Evolutionary conservation across 2,888 invertebrate species (phyloP), one percentile per base, ranked within the genome.

Genomic region (Strigamia transsilvanica): DNA sequence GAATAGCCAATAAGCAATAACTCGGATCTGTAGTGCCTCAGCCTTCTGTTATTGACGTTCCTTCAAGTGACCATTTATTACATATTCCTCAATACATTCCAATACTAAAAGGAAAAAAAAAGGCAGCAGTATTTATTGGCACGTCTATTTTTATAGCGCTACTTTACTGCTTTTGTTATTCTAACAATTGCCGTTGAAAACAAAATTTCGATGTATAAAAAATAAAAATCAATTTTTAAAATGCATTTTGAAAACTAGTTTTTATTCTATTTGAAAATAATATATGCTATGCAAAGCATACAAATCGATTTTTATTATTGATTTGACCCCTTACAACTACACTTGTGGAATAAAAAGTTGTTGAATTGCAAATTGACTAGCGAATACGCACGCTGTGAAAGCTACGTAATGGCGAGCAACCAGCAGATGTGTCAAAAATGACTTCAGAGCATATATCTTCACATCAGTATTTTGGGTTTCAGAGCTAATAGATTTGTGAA

Each of bases 1-100:
- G 61, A 66, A 66, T 66, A 66, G 23, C 61, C 61, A 66, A 66
- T 66, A 66, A 66, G n/a, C 61, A 66, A 66, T 66, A 66, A 66
- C 61, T 66, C 61, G 21, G 51, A 21, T 66, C 21, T 18, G 61
- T 21, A 21, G 21, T 66, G 61, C 61, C n/a, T 66, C 61, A 66
- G 12, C 61, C 61, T 15, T 66, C 61, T 66, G 61, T 23, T 66
- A 66, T 66, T 23, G 61, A 21, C 61, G 18, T 66, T 66, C 18
- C 61, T 66, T 66, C 21, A 66, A 66, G 61, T 66, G 61, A 21
- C 61, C 61, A 66, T 66, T 66, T 66, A 66, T 66, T 66, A 66
- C 61, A 66, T 18, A 66, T 66, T 66, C 61, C 61, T 66, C 61
- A 66, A 66, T 66, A 66, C 61, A 66, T 66, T 21, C 21, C 61